Percentiles rank a stretch among this genome's conserved stretches.
phyloP scores from a whole-genome alignment of 2,888 invertebrate species.

The Spodoptera exigua region DNA sequence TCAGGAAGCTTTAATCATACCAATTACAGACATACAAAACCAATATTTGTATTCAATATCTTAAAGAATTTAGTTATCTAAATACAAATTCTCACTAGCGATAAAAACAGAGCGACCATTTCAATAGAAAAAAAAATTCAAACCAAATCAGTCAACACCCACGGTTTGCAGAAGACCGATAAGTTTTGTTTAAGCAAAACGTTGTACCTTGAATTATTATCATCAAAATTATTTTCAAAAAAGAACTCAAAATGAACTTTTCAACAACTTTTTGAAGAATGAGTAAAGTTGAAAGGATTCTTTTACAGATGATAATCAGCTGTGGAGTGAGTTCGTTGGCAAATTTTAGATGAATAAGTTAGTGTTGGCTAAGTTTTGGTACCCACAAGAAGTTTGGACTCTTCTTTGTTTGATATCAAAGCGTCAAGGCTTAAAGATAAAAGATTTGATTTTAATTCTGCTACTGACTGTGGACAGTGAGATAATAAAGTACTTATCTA shows the following conservation, averaged over 20 bases:
- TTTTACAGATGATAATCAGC: conserved; percentile 32
- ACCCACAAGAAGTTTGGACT: conserved; percentile 13
- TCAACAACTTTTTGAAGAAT: conserved; percentile 33
- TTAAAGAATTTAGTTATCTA: too few relatives aligned
- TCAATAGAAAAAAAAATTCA: too few relatives aligned
- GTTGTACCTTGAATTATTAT: conserved; percentile 3
- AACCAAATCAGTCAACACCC: too few relatives aligned
- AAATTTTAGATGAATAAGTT: conserved; percentile 34
- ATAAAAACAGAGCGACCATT: too few relatives aligned
- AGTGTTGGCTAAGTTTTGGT: conserved; percentile 30
- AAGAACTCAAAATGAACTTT: conserved; percentile 20
- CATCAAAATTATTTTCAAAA: conserved; percentile 17
- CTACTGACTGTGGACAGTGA: too few relatives aligned
- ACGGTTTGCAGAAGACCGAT: too few relatives aligned
- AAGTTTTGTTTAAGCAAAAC: background rate
- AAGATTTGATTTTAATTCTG: too few relatives aligned
- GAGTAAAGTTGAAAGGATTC: conserved; percentile 44
- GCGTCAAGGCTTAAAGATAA: background rate
- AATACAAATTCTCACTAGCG: too few relatives aligned
- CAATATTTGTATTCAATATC: too few relatives aligned
- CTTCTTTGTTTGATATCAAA: conserved; percentile 16
- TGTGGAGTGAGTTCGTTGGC: conserved; percentile 33
- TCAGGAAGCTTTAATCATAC: too few relatives aligned
- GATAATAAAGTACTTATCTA: too few relatives aligned
- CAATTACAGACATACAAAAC: too few relatives aligned